Base-by-base conservation (phyloP, 2,113 vertebrate species). In the Columba livia region DNA sequence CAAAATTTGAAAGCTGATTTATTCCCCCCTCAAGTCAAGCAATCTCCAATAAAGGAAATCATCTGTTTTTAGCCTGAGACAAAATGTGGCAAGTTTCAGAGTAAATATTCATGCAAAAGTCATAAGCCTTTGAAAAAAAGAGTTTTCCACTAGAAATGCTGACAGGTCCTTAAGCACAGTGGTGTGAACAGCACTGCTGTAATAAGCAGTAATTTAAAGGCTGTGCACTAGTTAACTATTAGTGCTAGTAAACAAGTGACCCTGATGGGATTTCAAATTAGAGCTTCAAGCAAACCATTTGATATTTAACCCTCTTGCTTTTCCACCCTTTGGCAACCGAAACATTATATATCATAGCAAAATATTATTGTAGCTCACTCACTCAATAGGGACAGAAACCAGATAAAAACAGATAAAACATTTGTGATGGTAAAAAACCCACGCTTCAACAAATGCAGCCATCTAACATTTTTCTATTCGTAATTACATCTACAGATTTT, bases 211-310 rank as follows among this genome's bases (percentile, higher is more conserved):
- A 90, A 97, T 94, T 97, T 97, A 97, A 95, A 73, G 81, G 75
- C 85, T 96, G 51, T 75, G 67, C 94, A 93, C 92, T 85, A 89
- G 90, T 92, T 93, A 94, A 87, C 87, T 96, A 91, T 88, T 78
- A 96, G 88, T 95, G 95, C 95, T 92, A 97, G 91, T 97, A 97
- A 97, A 97, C 95, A 97, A 97, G 94, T 97, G 64, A 93, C 74
- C 91, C 96, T 97, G 96, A 95, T 96, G 97, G 90, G 97, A 96
- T 97, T 97, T 97, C 95, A 95, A 97, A 97, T 97, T 97, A 97
- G 94, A 94, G 67, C 94, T 94, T 91, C 57, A 44, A 97, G 91
- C 29, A 75, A 88, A 93, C 58, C 75, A 81, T 94, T 94, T 94
- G 85, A 87, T 96, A 87, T 97, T 96, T 90, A 79, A 91, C 58